phyloP scores from a whole-genome alignment of 1,140 invertebrate species.

The Idris sp. region DNA sequence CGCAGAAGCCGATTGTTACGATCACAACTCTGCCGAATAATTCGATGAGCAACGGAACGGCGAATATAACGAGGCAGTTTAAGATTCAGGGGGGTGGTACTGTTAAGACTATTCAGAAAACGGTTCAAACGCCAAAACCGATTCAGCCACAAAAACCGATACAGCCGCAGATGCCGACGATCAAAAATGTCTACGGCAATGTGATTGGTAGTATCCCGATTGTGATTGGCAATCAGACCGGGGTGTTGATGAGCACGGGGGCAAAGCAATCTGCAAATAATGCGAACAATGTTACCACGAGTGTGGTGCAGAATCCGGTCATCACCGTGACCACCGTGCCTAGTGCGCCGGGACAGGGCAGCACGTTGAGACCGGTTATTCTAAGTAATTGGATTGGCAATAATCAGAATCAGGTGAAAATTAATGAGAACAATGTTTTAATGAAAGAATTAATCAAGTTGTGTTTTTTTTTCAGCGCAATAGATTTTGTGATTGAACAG shows the following conservation, averaged over 20 bases:
- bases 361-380: constrained; percentile 49
- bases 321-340: constrained; percentile 56
- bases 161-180: constrained; percentile 39
- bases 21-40: constrained; percentile 58
- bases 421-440: too few relatives aligned
- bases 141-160: too few relatives aligned
- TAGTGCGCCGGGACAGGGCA: constrained; percentile 26
- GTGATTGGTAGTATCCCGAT: constrained; percentile 62
- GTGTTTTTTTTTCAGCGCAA: too few relatives aligned
- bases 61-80: too few relatives aligned
- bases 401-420: constrained; percentile 56
- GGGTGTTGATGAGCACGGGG: constrained; percentile 44
- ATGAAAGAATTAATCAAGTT: too few relatives aligned
- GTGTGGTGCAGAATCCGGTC: constrained; percentile 43
- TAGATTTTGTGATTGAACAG: too few relatives aligned
- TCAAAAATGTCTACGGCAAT: constrained; percentile 60
- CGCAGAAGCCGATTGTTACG: constrained; percentile 52
- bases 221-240: constrained; percentile 59
- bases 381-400: constrained; percentile 64
- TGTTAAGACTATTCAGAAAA: too few relatives aligned
- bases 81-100: too few relatives aligned
- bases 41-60: neutral
- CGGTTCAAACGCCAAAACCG: too few relatives aligned
- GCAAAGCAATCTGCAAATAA: too few relatives aligned
- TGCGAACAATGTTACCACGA: neutral